A percentile compares a stretch with the other conserved stretches of the same genome.
Conservation (phyloP, 2,888 invertebrate species). For the Argyra leucocephala region DNA sequence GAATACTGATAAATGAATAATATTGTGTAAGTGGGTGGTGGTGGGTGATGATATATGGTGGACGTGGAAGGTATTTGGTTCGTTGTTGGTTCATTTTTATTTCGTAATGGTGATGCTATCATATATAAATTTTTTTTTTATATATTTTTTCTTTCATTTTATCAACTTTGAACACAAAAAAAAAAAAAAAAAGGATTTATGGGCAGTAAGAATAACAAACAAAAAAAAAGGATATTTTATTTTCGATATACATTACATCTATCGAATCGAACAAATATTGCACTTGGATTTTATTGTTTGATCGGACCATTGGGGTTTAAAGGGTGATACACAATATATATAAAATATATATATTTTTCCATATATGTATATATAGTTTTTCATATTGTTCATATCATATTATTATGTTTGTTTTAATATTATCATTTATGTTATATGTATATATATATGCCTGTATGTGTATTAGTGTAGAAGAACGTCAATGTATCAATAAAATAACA, state of each 20-base stretch:
- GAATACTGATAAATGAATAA: too few species aligned
- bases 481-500: not conserved
- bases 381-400: not conserved
- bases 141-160: not conserved
- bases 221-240: not conserved
- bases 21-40: too few species aligned
- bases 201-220: not conserved
- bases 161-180: not conserved
- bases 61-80: too few species aligned
- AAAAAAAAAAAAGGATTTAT: not conserved
- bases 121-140: not conserved
- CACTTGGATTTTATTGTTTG: not conserved
- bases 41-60: too few species aligned
- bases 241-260: not conserved
- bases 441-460: not conserved
- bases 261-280: not conserved
- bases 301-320: constrained; percentile 2
- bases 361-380: not conserved
- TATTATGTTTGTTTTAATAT: not conserved
- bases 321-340: not conserved
- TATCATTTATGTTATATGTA: not conserved
- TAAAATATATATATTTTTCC: not conserved
- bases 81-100: too few species aligned
- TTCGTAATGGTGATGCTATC: not conserved
- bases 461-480: not conserved